phyloP scores from a whole-genome alignment of 1,140 invertebrate genomes.

The Homarus americanus region DNA sequence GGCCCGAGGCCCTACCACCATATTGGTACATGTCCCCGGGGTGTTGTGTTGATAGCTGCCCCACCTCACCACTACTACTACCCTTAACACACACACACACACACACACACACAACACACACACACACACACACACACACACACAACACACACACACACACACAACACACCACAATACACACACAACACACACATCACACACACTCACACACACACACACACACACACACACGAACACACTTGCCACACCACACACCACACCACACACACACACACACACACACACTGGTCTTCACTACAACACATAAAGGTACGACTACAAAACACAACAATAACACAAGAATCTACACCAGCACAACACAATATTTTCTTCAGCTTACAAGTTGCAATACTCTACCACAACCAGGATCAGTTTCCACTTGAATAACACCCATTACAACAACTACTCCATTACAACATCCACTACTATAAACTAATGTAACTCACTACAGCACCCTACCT shows the following conservation, averaged over 20 bases:
- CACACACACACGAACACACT: too few species aligned
- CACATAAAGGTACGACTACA: neutral
- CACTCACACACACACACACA: neutral
- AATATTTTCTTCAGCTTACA: neutral
- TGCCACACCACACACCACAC: neutral
- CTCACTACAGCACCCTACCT: too few species aligned
- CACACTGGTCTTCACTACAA: too few species aligned
- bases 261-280: conserved; percentile 1
- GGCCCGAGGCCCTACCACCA: neutral
- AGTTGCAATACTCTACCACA: too few species aligned
- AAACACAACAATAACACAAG: neutral
- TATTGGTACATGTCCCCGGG: neutral
- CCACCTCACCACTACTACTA: neutral
- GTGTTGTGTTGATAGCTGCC: neutral
- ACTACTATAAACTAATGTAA: too few species aligned
- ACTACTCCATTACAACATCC: too few species aligned
- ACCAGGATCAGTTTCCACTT: too few species aligned
- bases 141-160: too few species aligned
- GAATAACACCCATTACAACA: too few species aligned
- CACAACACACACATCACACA: neutral
- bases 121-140: neutral
- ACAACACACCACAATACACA: neutral
- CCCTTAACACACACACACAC: neutral
- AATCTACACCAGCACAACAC: neutral
- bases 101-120: neutral